Percentiles rank a stretch among this genome's conserved stretches.
phyloP scores from a whole-genome alignment of 2,888 invertebrate species.

The Orthonevra nobilis region DNA sequence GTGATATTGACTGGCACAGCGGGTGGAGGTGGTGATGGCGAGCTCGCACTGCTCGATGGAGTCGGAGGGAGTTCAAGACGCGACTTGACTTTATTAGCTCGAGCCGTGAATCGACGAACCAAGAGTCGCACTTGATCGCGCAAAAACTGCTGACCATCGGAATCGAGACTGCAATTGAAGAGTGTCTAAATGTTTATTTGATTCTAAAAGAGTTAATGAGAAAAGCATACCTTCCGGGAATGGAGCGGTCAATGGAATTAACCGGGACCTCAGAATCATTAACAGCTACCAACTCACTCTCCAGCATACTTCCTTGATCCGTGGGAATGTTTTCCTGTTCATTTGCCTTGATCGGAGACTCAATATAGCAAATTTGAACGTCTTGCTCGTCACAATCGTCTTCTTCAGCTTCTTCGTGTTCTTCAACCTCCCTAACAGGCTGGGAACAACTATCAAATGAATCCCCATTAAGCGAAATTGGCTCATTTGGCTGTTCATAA shows the following conservation, averaged over 20 bases:
- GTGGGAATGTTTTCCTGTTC: conserved; percentile 76
- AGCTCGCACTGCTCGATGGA: conserved; percentile 83
- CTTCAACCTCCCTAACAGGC: conserved; percentile 40
- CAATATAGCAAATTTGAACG: conserved; percentile 78
- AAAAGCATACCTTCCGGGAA: conserved; percentile 72
- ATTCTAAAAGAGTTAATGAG: not conserved
- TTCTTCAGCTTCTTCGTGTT: conserved; percentile 15
- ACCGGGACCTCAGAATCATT: conserved; percentile 31
- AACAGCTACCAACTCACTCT: conserved; percentile 75
- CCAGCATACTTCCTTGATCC: conserved; percentile 72
- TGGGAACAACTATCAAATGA: conserved; percentile 73
- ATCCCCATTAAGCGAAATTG: conserved; percentile 51
- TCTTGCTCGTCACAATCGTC: conserved; percentile 76
- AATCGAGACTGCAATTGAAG: conserved; percentile 74
- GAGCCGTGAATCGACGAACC: conserved; percentile 83
- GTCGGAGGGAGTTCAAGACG: conserved; percentile 84
- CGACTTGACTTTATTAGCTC: conserved; percentile 82
- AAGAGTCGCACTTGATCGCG: conserved; percentile 81
- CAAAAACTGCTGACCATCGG: conserved; percentile 78
- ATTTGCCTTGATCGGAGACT: conserved; percentile 77
- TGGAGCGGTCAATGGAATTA: conserved; percentile 74
- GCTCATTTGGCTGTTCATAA: conserved; percentile 12
- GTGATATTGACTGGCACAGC: conserved; percentile 69
- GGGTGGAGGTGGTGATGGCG: conserved; percentile 77
- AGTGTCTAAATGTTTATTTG: too few relatives aligned